phyloP scores from a whole-genome alignment of 2,113 vertebrate genomes.

The Eptesicus fuscus region DNA sequence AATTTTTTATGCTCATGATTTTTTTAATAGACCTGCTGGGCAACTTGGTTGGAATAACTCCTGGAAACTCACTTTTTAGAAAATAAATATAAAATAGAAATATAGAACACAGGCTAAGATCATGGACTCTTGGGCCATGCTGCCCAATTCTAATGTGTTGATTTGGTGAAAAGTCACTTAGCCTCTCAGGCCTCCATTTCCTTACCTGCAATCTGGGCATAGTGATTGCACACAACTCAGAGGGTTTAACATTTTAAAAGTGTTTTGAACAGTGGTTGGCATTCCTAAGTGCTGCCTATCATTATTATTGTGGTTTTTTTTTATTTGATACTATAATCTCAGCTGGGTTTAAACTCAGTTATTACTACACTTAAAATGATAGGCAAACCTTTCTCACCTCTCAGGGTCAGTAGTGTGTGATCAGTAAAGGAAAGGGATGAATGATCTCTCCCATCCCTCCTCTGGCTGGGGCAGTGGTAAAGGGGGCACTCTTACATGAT shows the following conservation, averaged over 20 bases:
- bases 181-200: neutral
- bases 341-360: neutral
- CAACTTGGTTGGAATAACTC: neutral
- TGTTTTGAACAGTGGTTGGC: neutral
- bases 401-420: neutral
- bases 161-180: neutral
- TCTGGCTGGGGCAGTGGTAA: no score
- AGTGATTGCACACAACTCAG: neutral
- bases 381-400: neutral
- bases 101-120: fast-evolving
- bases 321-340: neutral
- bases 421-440: neutral
- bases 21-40: neutral
- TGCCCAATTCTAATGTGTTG: neutral
- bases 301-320: neutral
- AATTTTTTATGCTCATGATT: neutral
- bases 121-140: neutral
- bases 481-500: no score
- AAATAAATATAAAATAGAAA: neutral
- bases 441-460: neutral
- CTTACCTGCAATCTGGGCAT: neutral
- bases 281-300: neutral
- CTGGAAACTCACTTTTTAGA: neutral
- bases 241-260: neutral
- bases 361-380: neutral